Conservation (phyloP, 2,113 vertebrate species). For the Paedocypris sp. region DNA sequence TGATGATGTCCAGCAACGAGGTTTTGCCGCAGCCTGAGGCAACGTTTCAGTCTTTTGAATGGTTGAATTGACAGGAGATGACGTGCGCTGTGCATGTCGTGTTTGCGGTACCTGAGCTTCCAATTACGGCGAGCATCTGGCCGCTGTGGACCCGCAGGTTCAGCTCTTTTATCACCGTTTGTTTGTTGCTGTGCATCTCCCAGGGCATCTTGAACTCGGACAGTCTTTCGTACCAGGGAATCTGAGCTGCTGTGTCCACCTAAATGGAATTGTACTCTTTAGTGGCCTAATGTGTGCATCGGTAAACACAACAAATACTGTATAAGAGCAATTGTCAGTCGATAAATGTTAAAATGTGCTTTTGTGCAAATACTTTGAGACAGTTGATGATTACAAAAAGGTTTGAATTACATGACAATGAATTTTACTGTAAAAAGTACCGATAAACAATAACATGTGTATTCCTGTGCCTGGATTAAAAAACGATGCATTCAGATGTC, state of each 20-base stretch:
- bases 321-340: too few species aligned
- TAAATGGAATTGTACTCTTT: constrained; percentile 35
- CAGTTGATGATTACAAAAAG: too few species aligned
- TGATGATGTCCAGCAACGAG: constrained; percentile 84
- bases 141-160: constrained; percentile 80
- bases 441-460: too few species aligned
- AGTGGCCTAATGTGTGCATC: not conserved
- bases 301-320: too few species aligned
- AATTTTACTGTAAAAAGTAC: too few species aligned
- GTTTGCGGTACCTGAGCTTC: constrained; percentile 74
- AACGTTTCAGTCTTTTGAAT: not conserved
- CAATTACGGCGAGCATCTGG: constrained; percentile 91
- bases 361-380: too few species aligned
- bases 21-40: constrained; percentile 76
- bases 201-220: constrained; percentile 79
- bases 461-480: too few species aligned
- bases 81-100: not conserved
- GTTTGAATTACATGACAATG: too few species aligned
- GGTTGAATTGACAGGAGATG: not conserved
- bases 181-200: constrained; percentile 56
- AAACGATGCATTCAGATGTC: not conserved
- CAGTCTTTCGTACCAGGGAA: constrained; percentile 85
- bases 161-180: constrained; percentile 71
- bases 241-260: constrained; percentile 77
- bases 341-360: too few species aligned